Evolutionary conservation across 2,888 invertebrate genomes (phyloP), one percentile per base, ranked within the genome.

Genomic region (Macrosoma leucophasiata): DNA sequence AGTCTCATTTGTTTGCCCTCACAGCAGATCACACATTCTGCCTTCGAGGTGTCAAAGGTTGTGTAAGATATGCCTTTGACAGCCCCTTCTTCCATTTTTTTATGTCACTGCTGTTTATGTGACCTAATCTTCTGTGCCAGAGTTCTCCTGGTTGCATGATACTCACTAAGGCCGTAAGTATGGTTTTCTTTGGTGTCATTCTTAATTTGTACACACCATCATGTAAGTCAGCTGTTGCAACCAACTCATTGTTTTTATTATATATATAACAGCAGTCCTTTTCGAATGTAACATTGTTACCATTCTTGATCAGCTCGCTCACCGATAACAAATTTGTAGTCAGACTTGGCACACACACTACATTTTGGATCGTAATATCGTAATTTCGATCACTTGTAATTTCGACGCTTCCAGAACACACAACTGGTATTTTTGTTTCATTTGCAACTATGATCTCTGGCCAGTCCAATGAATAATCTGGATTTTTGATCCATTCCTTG

Each of bases 291-390:
- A 43, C 40, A 8, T 20, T 38, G 17, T 32, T 40, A 18, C 43
- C 43, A 26, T 39, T 43, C 11, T 32, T 33, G 10, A 32, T 32
- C 13, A 40, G 32, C 11, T 33, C 19, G 13, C 36, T 43, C 6
- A 39, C 35, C 1, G 37, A 39, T 23, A 37, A 32, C 11, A 43
- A 31, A 8, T 42, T 39, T 13, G 39, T 36, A 9, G 38, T 10
- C n/a, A 39, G 13, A 7, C 27, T 38, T 9, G 33, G 33, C 13
- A 36, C 32, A 21, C 36, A 31, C 23, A 36, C 17, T 14, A 36
- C 32, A 32, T 32, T 12, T 23, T 33, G 33, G 2, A 39, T 29
- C 10, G 29, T 36, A 25, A 33, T 33, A 3, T 40, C 21, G 12
- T 9, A 40, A 14, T 33, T 29, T 6, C 23, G 22, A 8, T 36